These are phyloP conservation scores for Agapornis roseicollis DNA, from an alignment of 2,113 vertebrate species.

Conservation along the genomic window DNA sequence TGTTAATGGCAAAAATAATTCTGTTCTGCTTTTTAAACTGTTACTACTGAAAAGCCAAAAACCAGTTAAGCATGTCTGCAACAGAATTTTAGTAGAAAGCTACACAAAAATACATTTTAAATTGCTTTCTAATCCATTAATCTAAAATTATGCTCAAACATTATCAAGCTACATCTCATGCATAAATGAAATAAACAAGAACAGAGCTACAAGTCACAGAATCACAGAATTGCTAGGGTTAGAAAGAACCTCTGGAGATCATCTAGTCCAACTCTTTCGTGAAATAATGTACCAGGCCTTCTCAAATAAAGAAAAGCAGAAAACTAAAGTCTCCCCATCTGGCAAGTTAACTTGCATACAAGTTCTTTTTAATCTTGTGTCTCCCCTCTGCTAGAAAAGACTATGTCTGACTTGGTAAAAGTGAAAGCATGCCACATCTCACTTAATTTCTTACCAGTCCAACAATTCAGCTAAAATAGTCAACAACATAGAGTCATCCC, in stretches of 20 bases:
- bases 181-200: neutral
- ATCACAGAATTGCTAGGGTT: neutral
- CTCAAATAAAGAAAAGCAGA: neutral
- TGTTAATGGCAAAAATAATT: neutral
- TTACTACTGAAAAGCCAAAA: neutral
- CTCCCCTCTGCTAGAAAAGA: neutral
- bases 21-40: neutral
- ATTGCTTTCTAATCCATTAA: neutral
- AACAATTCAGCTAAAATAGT: neutral
- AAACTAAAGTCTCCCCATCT: neutral
- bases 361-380: neutral
- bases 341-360: neutral
- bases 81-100: neutral
- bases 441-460: neutral
- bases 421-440: neutral
- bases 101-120: neutral
- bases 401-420: neutral
- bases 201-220: neutral
- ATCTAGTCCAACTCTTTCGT: neutral
- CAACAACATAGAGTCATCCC: neutral
- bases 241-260: neutral
- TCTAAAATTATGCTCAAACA: neutral
- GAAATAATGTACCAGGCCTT: neutral
- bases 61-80: neutral
- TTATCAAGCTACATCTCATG: neutral